These are phyloP conservation scores for Cerastoderma edule DNA, from an alignment of 2,888 invertebrate species.

Conservation along the genomic window DNA sequence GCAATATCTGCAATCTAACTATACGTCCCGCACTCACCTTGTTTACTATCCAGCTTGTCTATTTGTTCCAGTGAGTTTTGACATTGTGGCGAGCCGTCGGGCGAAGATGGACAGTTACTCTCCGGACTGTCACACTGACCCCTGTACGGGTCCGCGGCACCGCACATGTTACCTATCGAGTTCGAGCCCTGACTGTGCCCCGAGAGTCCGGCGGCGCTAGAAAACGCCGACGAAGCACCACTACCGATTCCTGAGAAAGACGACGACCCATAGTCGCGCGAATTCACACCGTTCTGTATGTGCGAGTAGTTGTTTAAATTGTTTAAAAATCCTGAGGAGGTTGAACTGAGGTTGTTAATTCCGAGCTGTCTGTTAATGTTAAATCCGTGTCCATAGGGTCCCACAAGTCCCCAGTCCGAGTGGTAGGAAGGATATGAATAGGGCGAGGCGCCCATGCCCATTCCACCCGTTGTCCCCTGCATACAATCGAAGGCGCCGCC, in stretches of 20 bases:
- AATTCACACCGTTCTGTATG: constrained; percentile 52
- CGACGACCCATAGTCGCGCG: constrained; percentile 50
- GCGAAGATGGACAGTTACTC: constrained; percentile 49
- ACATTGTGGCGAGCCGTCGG: constrained; percentile 50
- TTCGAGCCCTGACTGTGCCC: constrained; percentile 30
- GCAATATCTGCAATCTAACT: too few species aligned
- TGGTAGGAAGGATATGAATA: constrained; percentile 63
- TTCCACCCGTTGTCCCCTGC: constrained; percentile 65
- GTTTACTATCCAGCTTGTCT: constrained; percentile 54
- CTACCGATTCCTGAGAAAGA: constrained; percentile 50
- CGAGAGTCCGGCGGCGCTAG: constrained; percentile 42
- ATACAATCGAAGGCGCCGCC: constrained; percentile 72
- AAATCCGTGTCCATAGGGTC: constrained; percentile 63
- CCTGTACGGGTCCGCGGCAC: constrained; percentile 51
- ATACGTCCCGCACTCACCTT: too few species aligned
- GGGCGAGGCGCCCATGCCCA: constrained; percentile 63
- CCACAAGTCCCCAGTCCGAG: constrained; percentile 65
- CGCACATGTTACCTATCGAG: constrained; percentile 46
- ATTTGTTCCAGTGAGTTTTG: constrained; percentile 50
- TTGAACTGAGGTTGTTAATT: constrained; percentile 53
- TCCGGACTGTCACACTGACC: constrained; percentile 58
- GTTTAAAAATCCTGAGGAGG: constrained; percentile 57
- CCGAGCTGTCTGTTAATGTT: constrained; percentile 57
- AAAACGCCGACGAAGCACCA: constrained; percentile 46
- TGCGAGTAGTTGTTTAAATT: constrained; percentile 57